Percentiles rank a stretch among this genome's conserved stretches.
phyloP scores from a whole-genome alignment of 1,140 invertebrate species.

The Leptinotarsa undecemlineata region DNA sequence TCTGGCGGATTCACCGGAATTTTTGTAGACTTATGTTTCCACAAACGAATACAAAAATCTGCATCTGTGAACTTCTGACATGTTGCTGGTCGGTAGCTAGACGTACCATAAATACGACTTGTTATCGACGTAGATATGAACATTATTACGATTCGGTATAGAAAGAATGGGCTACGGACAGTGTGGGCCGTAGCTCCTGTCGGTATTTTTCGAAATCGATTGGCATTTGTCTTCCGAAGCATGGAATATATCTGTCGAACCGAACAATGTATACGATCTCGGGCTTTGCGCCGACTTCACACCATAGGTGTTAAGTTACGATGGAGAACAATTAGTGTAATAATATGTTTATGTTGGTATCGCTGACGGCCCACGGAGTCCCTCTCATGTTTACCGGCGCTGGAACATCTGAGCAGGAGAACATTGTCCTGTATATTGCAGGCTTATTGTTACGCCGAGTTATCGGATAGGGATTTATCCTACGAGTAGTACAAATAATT shows the following conservation, averaged over 20 bases:
- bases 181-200: slow-evolving; percentile 29
- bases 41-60: not conserved
- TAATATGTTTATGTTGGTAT: slow-evolving; percentile 49
- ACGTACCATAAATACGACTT: slow-evolving; percentile 40
- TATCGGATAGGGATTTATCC: slow-evolving; percentile 5
- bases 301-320: slow-evolving; percentile 51
- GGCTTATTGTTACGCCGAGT: slow-evolving; percentile 7
- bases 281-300: slow-evolving; percentile 40
- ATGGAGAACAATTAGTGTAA: slow-evolving; percentile 49
- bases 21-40: too few species aligned
- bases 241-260: slow-evolving; percentile 47
- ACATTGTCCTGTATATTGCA: slow-evolving; percentile 10
- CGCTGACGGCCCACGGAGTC: slow-evolving; percentile 33
- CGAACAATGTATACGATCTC: slow-evolving; percentile 42
- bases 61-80: slow-evolving; percentile 43
- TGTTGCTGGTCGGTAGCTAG: slow-evolving; percentile 44
- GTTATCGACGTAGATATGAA: slow-evolving; percentile 43
- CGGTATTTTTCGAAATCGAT: slow-evolving; percentile 33
- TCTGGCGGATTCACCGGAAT: too few species aligned
- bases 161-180: slow-evolving; percentile 2
- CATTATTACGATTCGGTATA: slow-evolving; percentile 37
- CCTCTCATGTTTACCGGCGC: slow-evolving; percentile 36
- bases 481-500: not conserved
- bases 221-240: slow-evolving; percentile 34
- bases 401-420: slow-evolving; percentile 23